Evolutionary conservation across 2,797 vertebrate species (phyloP).

Genomic region (Masticophis lateralis): DNA sequence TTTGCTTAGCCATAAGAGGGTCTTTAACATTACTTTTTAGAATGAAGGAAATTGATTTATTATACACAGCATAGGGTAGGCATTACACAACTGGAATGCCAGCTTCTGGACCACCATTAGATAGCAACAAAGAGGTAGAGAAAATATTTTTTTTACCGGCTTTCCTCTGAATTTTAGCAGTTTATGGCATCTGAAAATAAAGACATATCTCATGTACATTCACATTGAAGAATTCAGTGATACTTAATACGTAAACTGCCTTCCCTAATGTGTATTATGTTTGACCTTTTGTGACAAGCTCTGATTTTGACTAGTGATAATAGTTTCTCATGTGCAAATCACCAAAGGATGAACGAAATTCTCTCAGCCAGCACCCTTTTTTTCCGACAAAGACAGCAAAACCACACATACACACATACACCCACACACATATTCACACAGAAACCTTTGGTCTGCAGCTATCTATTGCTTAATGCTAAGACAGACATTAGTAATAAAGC

Average conservation of each 20-base stretch:
- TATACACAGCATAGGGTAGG: background rate
- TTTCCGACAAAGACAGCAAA: constrained; percentile 1
- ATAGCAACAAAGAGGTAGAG: background rate
- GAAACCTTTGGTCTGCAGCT: constrained; percentile 53
- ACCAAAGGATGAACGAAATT: background rate
- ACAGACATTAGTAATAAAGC: constrained; percentile 16
- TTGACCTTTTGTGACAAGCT: background rate
- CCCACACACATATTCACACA: background rate
- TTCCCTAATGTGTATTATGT: background rate
- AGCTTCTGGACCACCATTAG: background rate
- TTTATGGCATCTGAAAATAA: background rate
- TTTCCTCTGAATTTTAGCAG: background rate
- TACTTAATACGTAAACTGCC: background rate
- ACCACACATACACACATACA: constrained; percentile 17
- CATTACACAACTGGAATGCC: background rate
- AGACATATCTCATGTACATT: background rate
- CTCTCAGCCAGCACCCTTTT: background rate
- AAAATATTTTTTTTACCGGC: background rate
- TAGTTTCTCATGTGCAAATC: background rate
- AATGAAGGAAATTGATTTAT: background rate
- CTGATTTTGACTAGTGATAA: background rate
- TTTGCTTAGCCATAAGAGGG: background rate
- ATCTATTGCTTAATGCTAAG: constrained; percentile 20
- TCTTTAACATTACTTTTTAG: background rate
- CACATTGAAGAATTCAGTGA: background rate